phyloP scores from a whole-genome alignment of 37 sponge, comb jelly and placozoan species.

The Beroe ovata region DNA sequence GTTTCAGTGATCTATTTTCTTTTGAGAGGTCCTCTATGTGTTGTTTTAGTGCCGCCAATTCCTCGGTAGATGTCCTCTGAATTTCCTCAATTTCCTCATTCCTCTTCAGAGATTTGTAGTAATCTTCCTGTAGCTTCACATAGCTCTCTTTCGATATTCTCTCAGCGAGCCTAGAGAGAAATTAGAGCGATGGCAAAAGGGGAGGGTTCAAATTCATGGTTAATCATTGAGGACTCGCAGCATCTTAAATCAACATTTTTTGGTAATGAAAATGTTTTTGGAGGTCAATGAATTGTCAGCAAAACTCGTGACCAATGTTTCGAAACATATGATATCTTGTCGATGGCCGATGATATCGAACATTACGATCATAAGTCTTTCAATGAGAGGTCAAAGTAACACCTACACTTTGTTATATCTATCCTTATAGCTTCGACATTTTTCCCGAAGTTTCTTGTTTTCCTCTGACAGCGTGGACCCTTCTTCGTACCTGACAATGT shows the following conservation, averaged over 20 bases:
- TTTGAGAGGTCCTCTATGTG: not conserved
- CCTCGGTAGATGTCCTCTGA: not conserved
- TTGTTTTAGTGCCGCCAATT: conserved; percentile 23
- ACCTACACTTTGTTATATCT: conserved; percentile 51
- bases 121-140: conserved; percentile 53
- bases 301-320: too few relatives aligned
- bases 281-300: too few relatives aligned
- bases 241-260: too few relatives aligned
- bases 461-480: not conserved
- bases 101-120: conserved; percentile 38
- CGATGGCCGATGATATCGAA: too few relatives aligned
- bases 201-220: too few relatives aligned
- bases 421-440: conserved; percentile 10
- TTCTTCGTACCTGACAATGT: conserved; percentile 13
- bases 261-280: too few relatives aligned
- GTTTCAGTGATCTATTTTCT: conserved; percentile 13
- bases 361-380: too few relatives aligned
- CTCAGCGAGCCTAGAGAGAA: not conserved
- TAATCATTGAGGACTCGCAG: too few relatives aligned
- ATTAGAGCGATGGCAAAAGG: not conserved
- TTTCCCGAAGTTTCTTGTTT: conserved; percentile 23
- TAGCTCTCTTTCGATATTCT: conserved; percentile 61
- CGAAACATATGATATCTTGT: too few relatives aligned
- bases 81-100: conserved; percentile 6
- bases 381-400: not conserved